Base-by-base conservation (phyloP, 2,888 invertebrate species). In the Drosophila rubida region DNA sequence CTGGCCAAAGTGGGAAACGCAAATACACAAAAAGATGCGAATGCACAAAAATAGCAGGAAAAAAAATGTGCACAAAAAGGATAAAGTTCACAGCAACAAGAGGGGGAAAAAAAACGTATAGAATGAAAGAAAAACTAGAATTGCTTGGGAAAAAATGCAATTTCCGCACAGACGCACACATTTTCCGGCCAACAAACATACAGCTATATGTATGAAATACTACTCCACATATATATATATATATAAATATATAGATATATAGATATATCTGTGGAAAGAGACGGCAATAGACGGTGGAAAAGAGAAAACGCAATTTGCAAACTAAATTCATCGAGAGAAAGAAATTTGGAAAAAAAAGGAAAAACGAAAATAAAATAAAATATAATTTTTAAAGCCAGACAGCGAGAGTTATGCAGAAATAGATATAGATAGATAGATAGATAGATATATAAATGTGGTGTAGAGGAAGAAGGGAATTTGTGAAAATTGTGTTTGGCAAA, bases 141-240 rank as follows among this genome's bases (percentile, higher is more conserved):
- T 68, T 69, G 63, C 69, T 58, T 14, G 54, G 41, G 7, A 41
- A 60, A 59, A 81, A 87, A 81, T 89, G 89, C 90, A 90, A 90
- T 90, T 90, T 90, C 90, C 90, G 90, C 87, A 86, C 89, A 90
- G 87, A 89, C 90, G 89, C 82, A 90, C 89, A 90, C 89, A 89
- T 87, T 89, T 90, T 90, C 90, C 88, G 90, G 87, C 86, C 85
- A 83, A 69, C 67, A 75, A 75, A 63, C 58, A 41, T 49, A 55
- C 37, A 62, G 49, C 27, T 41, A 41, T 37, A 54, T 44, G 64
- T 53, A 44, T 50, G 13, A 16, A 19, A 51, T 5, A 59, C 46
- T 67, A n/a, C n/a, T n/a, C n/a, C n/a, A n/a, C n/a, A n/a, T n/a
- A 11, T 39, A 50, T 55, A 53, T 41, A 55, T 54, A 54, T 35